Evolutionary conservation across 2,888 invertebrate genomes (phyloP), one percentile per base, ranked within the genome.

Genomic region (Drosophila neutralis): DNA sequence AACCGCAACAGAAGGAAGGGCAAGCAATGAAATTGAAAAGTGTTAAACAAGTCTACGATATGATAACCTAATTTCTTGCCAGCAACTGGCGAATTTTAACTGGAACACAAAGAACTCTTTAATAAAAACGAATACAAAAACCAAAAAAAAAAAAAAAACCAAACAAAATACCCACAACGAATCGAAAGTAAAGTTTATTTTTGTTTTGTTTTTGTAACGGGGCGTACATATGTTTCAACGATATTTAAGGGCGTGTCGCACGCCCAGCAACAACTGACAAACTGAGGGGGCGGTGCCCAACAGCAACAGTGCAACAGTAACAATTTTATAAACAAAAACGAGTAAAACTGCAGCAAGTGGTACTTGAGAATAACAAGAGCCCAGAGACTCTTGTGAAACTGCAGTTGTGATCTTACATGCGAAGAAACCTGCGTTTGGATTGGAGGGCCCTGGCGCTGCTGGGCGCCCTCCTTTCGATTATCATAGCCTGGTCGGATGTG

Each of bases 401-500:
- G 58, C 53, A 63, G 68, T 74, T 73, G 76, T 77, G 77, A 70
- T 83, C 88, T 91, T 92, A 91, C 91, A 92, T 93, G 92, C 91
- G 92, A 90, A 92, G 90, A 90, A 92, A 90, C 88, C 92, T 90
- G 87, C 92, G 92, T 83, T 89, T 91, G 87, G 90, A 89, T 84
- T 91, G 92, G 91, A 91, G 92, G 92, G 93, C 94, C 93, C 93
- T 93, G 91, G 94, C 94, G 83, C 89, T 92, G 92, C 92, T 92
- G 90, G 92, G 93, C 91, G 93, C 93, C 93, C 92, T 93, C 93
- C 93, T 93, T 74, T 89, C 92, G 89, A 87, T 92, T 76, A 89
- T 92, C 71, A 89, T 92, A 80, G 90, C 91, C 82, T 92, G 93
- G 92, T 90, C 91, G 81, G 80, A 78, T 69, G 84, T 90, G 87